Conservation (phyloP, 2,113 vertebrate species). For the Collichthys lucidus region DNA sequence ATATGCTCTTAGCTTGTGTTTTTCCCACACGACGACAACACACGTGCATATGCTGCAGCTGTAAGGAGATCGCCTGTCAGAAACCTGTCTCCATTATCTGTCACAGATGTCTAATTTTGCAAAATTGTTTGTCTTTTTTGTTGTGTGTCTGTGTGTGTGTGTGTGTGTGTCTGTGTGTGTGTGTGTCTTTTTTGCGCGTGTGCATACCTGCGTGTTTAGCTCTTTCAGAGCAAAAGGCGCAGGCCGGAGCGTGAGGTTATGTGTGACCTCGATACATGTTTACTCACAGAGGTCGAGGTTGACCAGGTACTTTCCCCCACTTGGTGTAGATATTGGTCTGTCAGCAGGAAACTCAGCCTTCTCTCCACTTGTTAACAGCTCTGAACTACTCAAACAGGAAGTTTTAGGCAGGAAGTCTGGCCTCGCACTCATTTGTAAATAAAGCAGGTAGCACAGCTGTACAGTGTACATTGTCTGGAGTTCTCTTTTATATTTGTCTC, state of each 20-base stretch:
- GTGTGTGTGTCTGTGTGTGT: slow-evolving; percentile 15
- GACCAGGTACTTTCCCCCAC: slow-evolving; percentile 88
- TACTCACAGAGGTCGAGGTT: slow-evolving; percentile 91
- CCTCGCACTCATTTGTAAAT: slow-evolving; percentile 66
- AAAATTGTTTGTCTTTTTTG: slow-evolving; percentile 64
- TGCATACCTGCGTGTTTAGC: slow-evolving; percentile 82
- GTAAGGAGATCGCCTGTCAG: not conserved
- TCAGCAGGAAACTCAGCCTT: slow-evolving; percentile 84
- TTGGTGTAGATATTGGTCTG: slow-evolving; percentile 64
- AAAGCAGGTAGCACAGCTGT: slow-evolving; percentile 53
- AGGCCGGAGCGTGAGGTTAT: slow-evolving; percentile 80
- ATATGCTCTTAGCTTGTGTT: not conserved
- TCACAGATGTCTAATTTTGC: slow-evolving; percentile 39
- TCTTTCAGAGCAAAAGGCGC: slow-evolving; percentile 89
- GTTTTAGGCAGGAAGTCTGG: slow-evolving; percentile 71
- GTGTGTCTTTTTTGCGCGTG: slow-evolving; percentile 23
- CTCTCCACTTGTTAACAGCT: slow-evolving; percentile 44
- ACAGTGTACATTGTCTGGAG: slow-evolving; percentile 23
- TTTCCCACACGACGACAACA: not conserved
- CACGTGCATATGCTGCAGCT: not conserved
- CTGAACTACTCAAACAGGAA: slow-evolving; percentile 74
- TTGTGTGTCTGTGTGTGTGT: slow-evolving; percentile 19
- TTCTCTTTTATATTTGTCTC: slow-evolving; percentile 6
- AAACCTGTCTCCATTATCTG: slow-evolving; percentile 18
- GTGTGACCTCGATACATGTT: slow-evolving; percentile 83